These are phyloP conservation scores for Pongo pygmaeus DNA, from an alignment of 2,113 vertebrate species.

Conservation along the genomic window DNA sequence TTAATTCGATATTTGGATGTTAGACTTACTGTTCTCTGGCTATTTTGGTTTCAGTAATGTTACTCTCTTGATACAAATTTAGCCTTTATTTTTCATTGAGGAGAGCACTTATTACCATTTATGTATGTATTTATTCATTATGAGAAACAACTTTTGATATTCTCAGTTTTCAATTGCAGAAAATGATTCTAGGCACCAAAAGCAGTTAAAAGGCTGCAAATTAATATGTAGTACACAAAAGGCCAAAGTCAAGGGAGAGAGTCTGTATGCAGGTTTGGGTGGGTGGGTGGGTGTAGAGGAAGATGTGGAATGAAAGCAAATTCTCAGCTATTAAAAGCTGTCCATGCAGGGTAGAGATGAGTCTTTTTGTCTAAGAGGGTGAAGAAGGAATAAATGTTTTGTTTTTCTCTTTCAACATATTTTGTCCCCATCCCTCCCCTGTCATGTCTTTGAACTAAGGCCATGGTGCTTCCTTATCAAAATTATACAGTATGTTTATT, in stretches of 20 bases:
- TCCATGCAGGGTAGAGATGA: not conserved
- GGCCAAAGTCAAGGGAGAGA: not conserved
- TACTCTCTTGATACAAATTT: not conserved
- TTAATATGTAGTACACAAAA: not conserved
- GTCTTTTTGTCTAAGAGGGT: not conserved
- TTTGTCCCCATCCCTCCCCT: not conserved
- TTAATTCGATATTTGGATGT: not conserved
- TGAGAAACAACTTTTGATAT: not conserved
- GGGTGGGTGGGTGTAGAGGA: not conserved
- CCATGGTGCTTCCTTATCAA: not conserved
- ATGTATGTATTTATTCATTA: not conserved
- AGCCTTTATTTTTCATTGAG: not conserved
- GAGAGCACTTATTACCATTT: not conserved
- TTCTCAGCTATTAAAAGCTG: not conserved
- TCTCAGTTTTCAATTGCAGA: not conserved
- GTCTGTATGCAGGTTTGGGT: not conserved
- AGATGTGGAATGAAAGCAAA: not conserved
- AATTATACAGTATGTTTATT: not conserved
- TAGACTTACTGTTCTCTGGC: not conserved
- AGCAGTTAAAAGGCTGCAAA: not conserved
- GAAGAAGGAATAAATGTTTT: slow-evolving; percentile 46
- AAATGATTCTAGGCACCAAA: not conserved
- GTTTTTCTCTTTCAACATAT: slow-evolving; percentile 8
- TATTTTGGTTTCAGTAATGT: not conserved
- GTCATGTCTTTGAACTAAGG: slow-evolving; percentile 17